phyloP scores from a whole-genome alignment of 2,888 invertebrate genomes.

The Caenorhabditis zanzibari region DNA sequence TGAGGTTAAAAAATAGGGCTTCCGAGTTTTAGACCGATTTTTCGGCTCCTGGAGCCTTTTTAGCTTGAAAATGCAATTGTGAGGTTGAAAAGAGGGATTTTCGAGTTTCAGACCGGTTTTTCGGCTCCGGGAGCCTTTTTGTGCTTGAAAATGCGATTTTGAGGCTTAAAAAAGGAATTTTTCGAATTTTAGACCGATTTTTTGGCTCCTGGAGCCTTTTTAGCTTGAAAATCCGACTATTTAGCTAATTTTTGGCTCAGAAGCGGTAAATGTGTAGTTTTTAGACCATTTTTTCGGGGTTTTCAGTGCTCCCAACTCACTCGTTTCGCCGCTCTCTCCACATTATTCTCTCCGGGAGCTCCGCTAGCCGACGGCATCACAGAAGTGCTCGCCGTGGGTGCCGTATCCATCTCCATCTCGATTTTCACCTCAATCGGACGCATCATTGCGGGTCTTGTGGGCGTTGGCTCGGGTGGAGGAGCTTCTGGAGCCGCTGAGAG shows the following conservation, averaged over 20 bases:
- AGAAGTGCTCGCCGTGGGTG: slow-evolving; percentile 7
- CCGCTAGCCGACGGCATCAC: slow-evolving; percentile 36
- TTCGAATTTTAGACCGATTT: background rate
- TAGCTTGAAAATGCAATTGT: too few relatives aligned
- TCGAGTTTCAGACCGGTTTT: background rate
- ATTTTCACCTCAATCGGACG: slow-evolving; percentile 69
- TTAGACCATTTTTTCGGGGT: too few relatives aligned
- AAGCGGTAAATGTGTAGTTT: too few relatives aligned
- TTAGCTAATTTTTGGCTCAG: too few relatives aligned
- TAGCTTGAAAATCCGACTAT: too few relatives aligned
- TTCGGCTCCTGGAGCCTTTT: background rate
- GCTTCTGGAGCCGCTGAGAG: background rate
- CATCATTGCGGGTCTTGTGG: slow-evolving; percentile 14
- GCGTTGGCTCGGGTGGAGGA: background rate
- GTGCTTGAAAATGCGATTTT: background rate
- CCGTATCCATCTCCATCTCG: slow-evolving; percentile 53
- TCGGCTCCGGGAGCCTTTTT: too few relatives aligned
- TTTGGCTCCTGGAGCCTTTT: too few relatives aligned
- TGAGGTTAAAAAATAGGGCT: too few relatives aligned
- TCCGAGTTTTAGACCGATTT: background rate
- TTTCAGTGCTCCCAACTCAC: slow-evolving; percentile 39
- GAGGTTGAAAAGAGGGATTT: background rate
- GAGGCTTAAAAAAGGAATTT: too few relatives aligned
- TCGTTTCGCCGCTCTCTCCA: slow-evolving; percentile 68
- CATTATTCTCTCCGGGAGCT: slow-evolving; percentile 52